Conservation (phyloP, 2,797 vertebrate genomes). For the Decapterus maruadsi region DNA sequence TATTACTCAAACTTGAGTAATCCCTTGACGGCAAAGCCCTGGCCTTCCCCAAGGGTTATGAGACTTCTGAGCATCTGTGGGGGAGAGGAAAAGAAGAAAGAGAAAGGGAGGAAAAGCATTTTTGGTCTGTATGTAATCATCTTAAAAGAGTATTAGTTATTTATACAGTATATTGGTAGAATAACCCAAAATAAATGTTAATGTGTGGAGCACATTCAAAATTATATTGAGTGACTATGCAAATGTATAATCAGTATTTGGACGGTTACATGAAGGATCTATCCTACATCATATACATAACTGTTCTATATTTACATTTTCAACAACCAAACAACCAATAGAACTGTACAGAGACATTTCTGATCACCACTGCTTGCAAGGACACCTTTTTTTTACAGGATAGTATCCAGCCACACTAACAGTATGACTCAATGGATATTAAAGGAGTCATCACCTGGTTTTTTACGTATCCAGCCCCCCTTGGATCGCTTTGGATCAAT, state of each 20-base stretch:
- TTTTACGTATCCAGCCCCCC: too few species aligned
- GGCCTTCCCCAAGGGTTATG: constrained; percentile 64
- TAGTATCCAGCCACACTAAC: too few species aligned
- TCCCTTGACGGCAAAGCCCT: constrained; percentile 65
- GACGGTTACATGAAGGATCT: not conserved
- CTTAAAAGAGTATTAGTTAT: constrained; percentile 16
- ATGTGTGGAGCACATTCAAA: not conserved
- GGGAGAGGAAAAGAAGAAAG: constrained; percentile 18
- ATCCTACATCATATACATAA: not conserved
- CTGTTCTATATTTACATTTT: too few species aligned
- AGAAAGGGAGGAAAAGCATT: constrained; percentile 15
- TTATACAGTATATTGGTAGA: not conserved
- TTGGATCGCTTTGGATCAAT: too few species aligned
- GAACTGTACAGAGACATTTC: too few species aligned
- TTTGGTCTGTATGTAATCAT: constrained; percentile 20
- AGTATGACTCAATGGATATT: too few species aligned
- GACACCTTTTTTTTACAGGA: too few species aligned
- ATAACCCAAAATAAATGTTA: not conserved
- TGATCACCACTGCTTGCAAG: too few species aligned
- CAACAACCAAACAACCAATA: not conserved
- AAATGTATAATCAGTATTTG: not conserved
- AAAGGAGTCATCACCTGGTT: too few species aligned
- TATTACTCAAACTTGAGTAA: constrained; percentile 81
- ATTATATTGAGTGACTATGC: not conserved
- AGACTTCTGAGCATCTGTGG: constrained; percentile 48